These are phyloP conservation scores for Orycteropus afer DNA, from an alignment of 2,113 vertebrate species.

Conservation along the genomic window DNA sequence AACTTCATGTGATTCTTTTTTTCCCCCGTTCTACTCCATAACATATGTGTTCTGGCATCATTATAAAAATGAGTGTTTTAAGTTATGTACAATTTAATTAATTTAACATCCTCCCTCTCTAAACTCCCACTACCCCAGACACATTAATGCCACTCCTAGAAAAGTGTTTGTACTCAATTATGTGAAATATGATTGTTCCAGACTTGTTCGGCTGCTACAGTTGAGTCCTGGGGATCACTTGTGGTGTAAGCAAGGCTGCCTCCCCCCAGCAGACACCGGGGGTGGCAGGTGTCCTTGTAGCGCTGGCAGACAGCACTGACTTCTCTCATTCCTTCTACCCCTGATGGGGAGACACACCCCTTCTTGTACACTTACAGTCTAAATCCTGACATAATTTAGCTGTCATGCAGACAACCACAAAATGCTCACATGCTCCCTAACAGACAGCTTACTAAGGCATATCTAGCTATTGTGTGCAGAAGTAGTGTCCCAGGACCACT, in stretches of 20 bases:
- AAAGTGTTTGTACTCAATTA: neutral
- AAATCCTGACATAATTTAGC: neutral
- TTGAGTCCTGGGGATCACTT: neutral
- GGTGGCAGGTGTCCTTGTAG: neutral
- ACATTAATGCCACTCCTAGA: neutral
- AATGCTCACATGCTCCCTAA: neutral
- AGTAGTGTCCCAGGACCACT: neutral
- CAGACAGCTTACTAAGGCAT: constrained; percentile 2
- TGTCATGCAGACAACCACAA: constrained; percentile 22
- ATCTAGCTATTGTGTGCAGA: neutral
- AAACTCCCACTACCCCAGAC: neutral
- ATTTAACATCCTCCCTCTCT: neutral
- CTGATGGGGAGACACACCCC: neutral
- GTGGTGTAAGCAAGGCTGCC: neutral
- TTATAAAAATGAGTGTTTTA: constrained; percentile 22
- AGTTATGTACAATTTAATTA: neutral
- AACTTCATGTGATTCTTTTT: neutral
- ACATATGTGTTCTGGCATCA: neutral
- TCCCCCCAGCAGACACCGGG: neutral
- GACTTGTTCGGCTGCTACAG: neutral
- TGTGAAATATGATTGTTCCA: neutral
- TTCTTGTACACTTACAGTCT: neutral
- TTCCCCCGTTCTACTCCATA: neutral
- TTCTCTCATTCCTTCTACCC: neutral
- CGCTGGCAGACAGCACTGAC: neutral